phyloP scores from a whole-genome alignment of 2,113 vertebrate species.

The Aldabrachelys gigantea region DNA sequence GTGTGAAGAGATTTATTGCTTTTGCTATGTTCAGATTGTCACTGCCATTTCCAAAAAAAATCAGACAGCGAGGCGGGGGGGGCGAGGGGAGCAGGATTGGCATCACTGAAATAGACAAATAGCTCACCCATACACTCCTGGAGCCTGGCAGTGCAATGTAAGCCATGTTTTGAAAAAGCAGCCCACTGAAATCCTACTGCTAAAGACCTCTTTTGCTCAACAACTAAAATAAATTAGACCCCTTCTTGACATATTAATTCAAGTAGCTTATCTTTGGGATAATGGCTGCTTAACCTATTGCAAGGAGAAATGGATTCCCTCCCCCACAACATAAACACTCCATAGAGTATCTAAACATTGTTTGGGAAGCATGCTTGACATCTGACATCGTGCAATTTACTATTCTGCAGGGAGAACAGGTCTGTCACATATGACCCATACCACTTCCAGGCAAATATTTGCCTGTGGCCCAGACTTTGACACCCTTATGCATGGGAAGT shows the following conservation, averaged over 20 bases:
- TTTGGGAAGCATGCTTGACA: conserved; percentile 61
- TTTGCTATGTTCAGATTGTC: neutral
- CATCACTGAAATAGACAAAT: neutral
- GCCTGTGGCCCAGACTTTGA: neutral
- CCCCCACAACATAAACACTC: conserved; percentile 39
- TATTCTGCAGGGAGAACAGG: conserved; percentile 17
- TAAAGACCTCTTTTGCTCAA: conserved; percentile 12
- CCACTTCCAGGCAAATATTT: neutral
- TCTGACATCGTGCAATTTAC: conserved; percentile 53
- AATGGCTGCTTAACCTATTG: conserved; percentile 64
- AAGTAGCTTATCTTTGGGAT: conserved; percentile 68
- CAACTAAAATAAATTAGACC: conserved; percentile 48
- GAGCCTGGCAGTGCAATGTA: neutral
- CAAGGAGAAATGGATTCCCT: neutral
- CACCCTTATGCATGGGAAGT: neutral
- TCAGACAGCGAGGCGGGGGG: fast-evolving
- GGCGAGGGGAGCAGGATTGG: fast-evolving
- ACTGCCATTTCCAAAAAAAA: neutral
- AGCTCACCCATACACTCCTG: neutral
- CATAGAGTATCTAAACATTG: conserved; percentile 34
- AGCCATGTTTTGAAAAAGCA: neutral
- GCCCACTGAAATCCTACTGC: neutral
- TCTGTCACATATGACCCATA: fast-evolving
- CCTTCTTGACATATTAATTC: conserved; percentile 56
- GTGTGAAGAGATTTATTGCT: neutral